Percentiles rank a stretch among this genome's conserved stretches.
These are phyloP conservation scores for Lepidurus apus DNA, from an alignment of 1,140 invertebrate species.

Conservation along the genomic window DNA sequence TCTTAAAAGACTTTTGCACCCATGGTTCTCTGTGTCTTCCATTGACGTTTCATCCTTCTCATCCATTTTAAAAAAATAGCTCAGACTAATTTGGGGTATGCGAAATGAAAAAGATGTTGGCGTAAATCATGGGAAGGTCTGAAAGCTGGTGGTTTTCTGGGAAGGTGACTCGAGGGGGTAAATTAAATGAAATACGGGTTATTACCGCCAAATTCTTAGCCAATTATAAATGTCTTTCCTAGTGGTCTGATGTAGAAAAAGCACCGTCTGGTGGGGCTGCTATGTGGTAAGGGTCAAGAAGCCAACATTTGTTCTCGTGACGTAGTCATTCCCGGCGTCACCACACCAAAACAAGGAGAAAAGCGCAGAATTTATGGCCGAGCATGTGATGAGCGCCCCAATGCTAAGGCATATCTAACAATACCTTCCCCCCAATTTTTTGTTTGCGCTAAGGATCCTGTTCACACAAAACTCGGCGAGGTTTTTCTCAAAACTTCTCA, in stretches of 20 bases:
- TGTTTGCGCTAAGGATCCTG: not conserved
- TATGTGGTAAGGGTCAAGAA: constrained; percentile 10
- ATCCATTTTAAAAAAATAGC: no score
- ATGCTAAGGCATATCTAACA: not conserved
- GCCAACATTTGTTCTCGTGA: not conserved
- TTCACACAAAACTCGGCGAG: not conserved
- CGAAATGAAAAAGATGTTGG: no score
- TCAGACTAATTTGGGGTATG: no score
- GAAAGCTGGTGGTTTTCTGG: not conserved
- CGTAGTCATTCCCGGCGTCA: constrained; percentile 13
- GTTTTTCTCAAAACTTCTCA: constrained; percentile 2
- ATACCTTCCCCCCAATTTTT: not conserved
- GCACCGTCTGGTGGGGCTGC: not conserved
- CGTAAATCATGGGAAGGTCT: no score
- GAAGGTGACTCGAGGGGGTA: not conserved
- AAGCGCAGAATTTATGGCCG: not conserved
- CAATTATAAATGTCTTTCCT: not conserved
- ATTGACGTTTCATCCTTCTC: no score
- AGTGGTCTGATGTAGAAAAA: not conserved
- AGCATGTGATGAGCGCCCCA: not conserved
- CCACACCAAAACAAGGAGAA: constrained; percentile 3
- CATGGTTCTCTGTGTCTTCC: no score
- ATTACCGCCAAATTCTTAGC: not conserved
- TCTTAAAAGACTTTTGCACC: no score
- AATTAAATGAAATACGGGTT: constrained; percentile 12